Conservation (phyloP, 2,113 vertebrate species). For the Australoheros scitulus region DNA sequence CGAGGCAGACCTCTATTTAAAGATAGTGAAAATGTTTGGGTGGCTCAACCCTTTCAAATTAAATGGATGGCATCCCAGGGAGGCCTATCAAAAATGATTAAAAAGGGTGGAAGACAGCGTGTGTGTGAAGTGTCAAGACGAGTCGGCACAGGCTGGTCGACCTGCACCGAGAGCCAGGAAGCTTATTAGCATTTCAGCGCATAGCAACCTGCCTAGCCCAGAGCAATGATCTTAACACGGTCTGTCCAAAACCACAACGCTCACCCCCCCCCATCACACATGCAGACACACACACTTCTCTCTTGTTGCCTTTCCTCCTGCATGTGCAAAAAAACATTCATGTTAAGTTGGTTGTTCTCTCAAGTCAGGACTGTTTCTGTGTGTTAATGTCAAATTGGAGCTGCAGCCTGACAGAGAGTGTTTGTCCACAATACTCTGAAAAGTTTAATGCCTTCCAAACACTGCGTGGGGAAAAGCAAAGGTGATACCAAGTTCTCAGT, state of each 20-base stretch:
- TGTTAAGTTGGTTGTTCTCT: conserved; percentile 62
- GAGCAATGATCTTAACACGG: conserved; percentile 73
- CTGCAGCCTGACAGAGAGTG: conserved; percentile 51
- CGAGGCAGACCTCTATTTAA: conserved; percentile 67
- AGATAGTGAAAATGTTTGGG: conserved; percentile 77
- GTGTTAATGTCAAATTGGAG: conserved; percentile 64
- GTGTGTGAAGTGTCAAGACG: conserved; percentile 77
- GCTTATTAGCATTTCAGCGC: conserved; percentile 79
- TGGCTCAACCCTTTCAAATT: conserved; percentile 79
- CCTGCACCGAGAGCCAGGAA: conserved; percentile 72
- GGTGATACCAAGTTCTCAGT: conserved; percentile 11
- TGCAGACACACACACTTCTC: background rate
- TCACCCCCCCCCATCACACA: background rate
- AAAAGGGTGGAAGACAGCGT: conserved; percentile 76
- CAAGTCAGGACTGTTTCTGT: conserved; percentile 64
- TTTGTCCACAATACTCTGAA: conserved; percentile 32
- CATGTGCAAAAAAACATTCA: conserved; percentile 63
- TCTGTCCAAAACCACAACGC: conserved; percentile 65
- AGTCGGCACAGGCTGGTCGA: conserved; percentile 74
- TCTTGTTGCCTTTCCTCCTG: conserved; percentile 42
- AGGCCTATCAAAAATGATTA: conserved; percentile 80
- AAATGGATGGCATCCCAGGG: conserved; percentile 77
- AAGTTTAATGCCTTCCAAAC: conserved; percentile 47
- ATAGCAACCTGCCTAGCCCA: conserved; percentile 77
- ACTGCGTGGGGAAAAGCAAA: background rate